Conservation (phyloP, 1,140 invertebrate genomes). For the Sinella curviseta region DNA sequence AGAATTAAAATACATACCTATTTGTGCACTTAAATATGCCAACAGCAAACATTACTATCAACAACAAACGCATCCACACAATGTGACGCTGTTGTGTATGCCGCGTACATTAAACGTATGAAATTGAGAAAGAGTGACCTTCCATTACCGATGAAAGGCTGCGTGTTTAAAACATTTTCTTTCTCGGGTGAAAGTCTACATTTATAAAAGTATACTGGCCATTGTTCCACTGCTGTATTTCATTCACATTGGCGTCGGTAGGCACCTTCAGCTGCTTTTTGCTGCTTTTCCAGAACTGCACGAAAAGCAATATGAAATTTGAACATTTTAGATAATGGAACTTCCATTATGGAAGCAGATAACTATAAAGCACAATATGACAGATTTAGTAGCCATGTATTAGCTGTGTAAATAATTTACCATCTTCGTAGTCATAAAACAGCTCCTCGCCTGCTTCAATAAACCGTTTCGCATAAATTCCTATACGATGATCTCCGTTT, state of each 20-base stretch:
- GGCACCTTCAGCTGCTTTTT: not conserved
- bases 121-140: too few species aligned
- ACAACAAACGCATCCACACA: too few species aligned
- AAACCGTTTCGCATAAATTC: slow-evolving; percentile 63
- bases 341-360: not conserved
- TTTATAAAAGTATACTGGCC: too few species aligned
- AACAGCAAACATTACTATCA: too few species aligned
- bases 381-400: not conserved
- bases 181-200: too few species aligned
- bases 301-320: not conserved
- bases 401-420: slow-evolving; percentile 15
- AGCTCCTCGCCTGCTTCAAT: slow-evolving; percentile 64
- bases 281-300: not conserved
- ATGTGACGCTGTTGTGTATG: too few species aligned
- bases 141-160: too few species aligned
- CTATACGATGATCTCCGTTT: slow-evolving; percentile 67
- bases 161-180: too few species aligned
- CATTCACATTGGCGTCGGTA: not conserved
- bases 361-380: not conserved
- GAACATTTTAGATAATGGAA: not conserved
- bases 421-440: slow-evolving; percentile 53
- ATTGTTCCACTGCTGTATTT: not conserved
- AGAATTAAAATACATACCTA: too few species aligned
- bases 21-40: too few species aligned
- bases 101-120: too few species aligned